These are phyloP conservation scores for Gryllus bimaculatus DNA, from an alignment of 1,140 invertebrate genomes.

Conservation along the genomic window DNA sequence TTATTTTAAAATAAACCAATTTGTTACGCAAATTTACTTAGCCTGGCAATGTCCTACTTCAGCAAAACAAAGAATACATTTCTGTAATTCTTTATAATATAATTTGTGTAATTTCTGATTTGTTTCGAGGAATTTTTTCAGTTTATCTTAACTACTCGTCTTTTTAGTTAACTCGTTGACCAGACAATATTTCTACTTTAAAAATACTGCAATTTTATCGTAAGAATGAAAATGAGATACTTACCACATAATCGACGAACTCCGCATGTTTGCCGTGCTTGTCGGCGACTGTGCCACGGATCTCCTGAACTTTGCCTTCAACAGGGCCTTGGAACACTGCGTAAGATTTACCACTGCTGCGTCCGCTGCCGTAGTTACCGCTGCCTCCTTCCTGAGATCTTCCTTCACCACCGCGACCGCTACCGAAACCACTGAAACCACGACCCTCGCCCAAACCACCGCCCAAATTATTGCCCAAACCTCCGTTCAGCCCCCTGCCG, in stretches of 20 bases:
- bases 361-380: slow-evolving; percentile 18
- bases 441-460: neutral
- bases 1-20: no score
- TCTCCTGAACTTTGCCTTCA: slow-evolving; percentile 31
- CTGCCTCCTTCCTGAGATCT: neutral
- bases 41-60: no score
- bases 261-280: slow-evolving; percentile 24
- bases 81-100: no score
- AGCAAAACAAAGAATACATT: no score
- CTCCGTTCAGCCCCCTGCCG: no score
- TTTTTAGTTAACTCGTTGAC: no score
- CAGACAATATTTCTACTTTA: no score
- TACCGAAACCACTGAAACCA: neutral
- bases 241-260: slow-evolving; percentile 28
- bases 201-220: neutral
- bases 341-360: slow-evolving; percentile 31
- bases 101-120: no score
- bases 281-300: slow-evolving; percentile 32
- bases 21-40: no score
- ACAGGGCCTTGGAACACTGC: slow-evolving; percentile 34
- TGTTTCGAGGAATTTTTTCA: no score
- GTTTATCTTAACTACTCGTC: no score
- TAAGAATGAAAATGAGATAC: slow-evolving; percentile 6
- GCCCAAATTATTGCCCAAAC: neutral
- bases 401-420: neutral